Conservation (phyloP, 2,113 vertebrate species). For the Meleagris gallopavo region DNA sequence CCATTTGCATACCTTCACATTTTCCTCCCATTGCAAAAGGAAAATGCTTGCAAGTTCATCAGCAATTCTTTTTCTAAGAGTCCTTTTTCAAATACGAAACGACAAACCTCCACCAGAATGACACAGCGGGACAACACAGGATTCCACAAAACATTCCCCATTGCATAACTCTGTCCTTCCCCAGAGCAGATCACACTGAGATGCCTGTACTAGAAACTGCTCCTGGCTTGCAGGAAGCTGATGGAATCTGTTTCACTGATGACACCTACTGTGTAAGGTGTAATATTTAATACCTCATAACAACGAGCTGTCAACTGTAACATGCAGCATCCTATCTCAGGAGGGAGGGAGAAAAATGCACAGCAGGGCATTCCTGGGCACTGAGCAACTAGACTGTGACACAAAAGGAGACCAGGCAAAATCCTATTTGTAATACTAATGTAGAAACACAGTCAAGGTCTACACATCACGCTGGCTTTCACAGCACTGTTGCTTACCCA, state of each 20-base stretch:
- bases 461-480: neutral
- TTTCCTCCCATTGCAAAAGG: neutral
- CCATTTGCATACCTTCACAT: neutral
- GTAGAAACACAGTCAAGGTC: neutral
- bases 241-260: slow-evolving; percentile 3
- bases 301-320: neutral
- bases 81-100: neutral
- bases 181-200: neutral
- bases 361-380: slow-evolving; percentile 21
- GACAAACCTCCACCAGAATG: neutral
- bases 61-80: neutral
- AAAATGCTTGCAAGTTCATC: neutral
- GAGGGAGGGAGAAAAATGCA: slow-evolving; percentile 6
- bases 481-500: neutral
- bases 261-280: neutral
- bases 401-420: slow-evolving; percentile 28
- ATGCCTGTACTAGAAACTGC: neutral
- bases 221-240: neutral
- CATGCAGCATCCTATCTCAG: neutral
- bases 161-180: neutral
- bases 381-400: neutral
- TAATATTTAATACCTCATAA: slow-evolving; percentile 1
- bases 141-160: neutral
- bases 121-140: rapidly evolving
- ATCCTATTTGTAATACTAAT: slow-evolving; percentile 11